phyloP scores from a whole-genome alignment of 2,113 vertebrate genomes.

The Sander vitreus region DNA sequence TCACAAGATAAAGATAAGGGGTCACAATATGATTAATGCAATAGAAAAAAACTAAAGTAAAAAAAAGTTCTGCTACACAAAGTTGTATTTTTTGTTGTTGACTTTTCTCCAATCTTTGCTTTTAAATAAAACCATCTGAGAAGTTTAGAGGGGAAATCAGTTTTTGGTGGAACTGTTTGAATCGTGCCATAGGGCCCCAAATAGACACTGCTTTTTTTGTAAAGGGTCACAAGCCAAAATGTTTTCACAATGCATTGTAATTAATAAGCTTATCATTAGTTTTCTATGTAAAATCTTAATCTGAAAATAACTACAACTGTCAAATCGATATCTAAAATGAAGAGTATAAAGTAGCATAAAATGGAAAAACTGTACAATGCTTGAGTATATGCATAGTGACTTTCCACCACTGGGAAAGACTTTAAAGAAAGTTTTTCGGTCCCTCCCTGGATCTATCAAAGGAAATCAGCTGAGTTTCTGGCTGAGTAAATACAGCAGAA shows the following conservation, averaged over 20 bases:
- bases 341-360: background rate
- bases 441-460: conserved; percentile 4
- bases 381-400: background rate
- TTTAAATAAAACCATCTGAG: too few relatives aligned
- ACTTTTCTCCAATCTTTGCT: too few relatives aligned
- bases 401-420: background rate
- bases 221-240: background rate
- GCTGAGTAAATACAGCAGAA: conserved; percentile 22
- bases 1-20: background rate
- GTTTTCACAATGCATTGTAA: background rate
- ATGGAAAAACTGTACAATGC: background rate
- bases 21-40: background rate
- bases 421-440: conserved; percentile 19
- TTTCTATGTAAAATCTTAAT: background rate
- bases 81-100: too few relatives aligned
- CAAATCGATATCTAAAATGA: background rate
- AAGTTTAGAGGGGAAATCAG: too few relatives aligned
- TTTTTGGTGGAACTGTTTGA: background rate
- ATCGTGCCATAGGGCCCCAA: background rate
- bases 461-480: background rate
- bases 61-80: too few relatives aligned
- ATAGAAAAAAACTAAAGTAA: background rate
- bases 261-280: background rate
- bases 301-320: background rate
- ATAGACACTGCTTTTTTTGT: background rate